A percentile compares a stretch with the other conserved stretches of the same genome.
phyloP scores from a whole-genome alignment of 1,140 invertebrate genomes.

The Pseudomyrmex cubaensis region DNA sequence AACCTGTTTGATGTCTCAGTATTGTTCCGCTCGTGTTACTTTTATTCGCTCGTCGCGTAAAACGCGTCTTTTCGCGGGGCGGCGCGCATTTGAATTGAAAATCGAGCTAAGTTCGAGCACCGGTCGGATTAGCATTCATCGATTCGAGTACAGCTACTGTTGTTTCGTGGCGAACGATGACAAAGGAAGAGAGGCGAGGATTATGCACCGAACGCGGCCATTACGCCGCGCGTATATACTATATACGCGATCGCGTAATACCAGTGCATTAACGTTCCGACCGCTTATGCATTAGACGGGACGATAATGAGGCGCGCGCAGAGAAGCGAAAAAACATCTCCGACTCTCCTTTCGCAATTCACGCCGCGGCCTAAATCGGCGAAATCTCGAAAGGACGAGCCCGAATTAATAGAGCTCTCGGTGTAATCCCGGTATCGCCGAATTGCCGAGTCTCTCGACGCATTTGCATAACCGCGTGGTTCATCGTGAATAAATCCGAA shows the following conservation, averaged over 20 bases:
- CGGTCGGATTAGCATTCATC: constrained; percentile 68
- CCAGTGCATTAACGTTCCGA: constrained; percentile 66
- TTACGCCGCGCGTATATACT: constrained; percentile 44
- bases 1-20: too few species aligned
- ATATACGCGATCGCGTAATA: constrained; percentile 71
- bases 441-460: background rate
- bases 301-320: constrained; percentile 65
- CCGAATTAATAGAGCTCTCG: constrained; percentile 15
- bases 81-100: constrained; percentile 20
- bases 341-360: constrained; percentile 13
- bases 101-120: constrained; percentile 31
- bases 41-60: background rate
- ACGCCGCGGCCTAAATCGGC: constrained; percentile 16
- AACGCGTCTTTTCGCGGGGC: background rate
- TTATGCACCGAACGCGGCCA: constrained; percentile 63
- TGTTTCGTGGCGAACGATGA: constrained; percentile 54
- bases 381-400: background rate
- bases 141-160: constrained; percentile 41
- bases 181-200: constrained; percentile 59
- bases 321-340: constrained; percentile 7
- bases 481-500: background rate
- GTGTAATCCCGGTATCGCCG: background rate
- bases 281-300: constrained; percentile 63
- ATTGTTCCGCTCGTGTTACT: background rate
- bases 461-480: background rate